Evolutionary conservation across 2,888 invertebrate genomes (phyloP), one percentile per base, ranked within the genome.

Genomic region (Tineola bisselliella): DNA sequence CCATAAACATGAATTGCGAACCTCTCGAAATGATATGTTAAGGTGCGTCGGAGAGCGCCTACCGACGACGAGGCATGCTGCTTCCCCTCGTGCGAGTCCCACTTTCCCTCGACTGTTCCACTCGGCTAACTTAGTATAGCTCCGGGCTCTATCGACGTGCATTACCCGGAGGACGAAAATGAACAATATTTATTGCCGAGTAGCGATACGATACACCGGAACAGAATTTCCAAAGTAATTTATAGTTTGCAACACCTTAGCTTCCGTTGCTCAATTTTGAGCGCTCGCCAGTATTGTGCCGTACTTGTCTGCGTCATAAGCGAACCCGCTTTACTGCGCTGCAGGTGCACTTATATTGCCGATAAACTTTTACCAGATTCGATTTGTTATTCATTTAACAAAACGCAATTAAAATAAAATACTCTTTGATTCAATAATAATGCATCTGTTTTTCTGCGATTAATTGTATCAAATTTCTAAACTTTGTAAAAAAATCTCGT

Each of bases 1-100:
- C 81, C 75, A 84, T 87, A 84, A 84, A 83, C 84, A 83, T 84
- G 82, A 84, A 81, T 81, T 79, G 84, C 81, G 81, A 76, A 77
- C 72, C 73, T 73, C 76, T 73, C 76, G 77, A 79, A 79, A 81
- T 84, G 83, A 84, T 84, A 82, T 82, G 82, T 82, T 79, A 76
- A 81, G 81, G 79, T 81, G 62, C 62, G 62, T 61, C 43, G 19
- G 12, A 48, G 17, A 3, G 48, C 48, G 48, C 18, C 18, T 17
- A 15, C 48, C 48, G 48, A n/a, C 44, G 44, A 44, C 48, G 48
- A 17, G 15, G 38, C 38, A 38, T 38, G 38, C 48, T 15, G 48
- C 38, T 38, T 38, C 38, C 38, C 38, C 38, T 38, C 38, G 38
- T 38, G 6, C 38, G n/a, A 38, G 10, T 38, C 38, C 38, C 38